phyloP scores from a whole-genome alignment of 2,888 invertebrate species.

The Thyatira batis region DNA sequence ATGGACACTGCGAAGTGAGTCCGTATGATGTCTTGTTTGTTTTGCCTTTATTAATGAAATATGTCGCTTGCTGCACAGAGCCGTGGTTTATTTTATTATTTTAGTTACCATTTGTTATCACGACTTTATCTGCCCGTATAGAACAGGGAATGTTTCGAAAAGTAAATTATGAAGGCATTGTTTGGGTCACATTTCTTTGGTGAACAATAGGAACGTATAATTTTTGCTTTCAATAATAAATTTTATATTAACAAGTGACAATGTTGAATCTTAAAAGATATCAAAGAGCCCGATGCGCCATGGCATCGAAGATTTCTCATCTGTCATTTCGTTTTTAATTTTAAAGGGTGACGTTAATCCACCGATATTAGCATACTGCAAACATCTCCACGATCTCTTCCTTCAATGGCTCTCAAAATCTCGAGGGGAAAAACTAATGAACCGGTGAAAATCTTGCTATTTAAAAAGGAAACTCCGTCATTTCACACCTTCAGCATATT shows the following conservation, averaged over 20 bases:
- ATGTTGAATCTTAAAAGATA: conserved; percentile 25
- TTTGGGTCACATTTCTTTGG: conserved; percentile 69
- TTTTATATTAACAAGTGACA: conserved; percentile 68
- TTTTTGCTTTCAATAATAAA: conserved; percentile 72
- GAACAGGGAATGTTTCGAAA: conserved; percentile 74
- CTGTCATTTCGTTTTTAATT: conserved; percentile 72
- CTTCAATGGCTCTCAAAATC: conserved; percentile 41
- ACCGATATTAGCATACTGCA: conserved; percentile 67
- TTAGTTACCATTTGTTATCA: conserved; percentile 82
- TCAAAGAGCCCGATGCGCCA: conserved; percentile 30
- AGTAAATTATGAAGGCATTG: conserved; percentile 80
- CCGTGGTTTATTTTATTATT: conserved; percentile 78
- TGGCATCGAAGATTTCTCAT: conserved; percentile 22
- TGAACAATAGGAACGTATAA: conserved; percentile 76
- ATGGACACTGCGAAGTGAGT: conserved; percentile 82
- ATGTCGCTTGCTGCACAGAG: conserved; percentile 72
- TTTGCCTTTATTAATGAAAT: conserved; percentile 82
- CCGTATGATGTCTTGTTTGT: conserved; percentile 76
- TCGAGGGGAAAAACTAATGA: conserved; percentile 65
- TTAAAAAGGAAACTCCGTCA: conserved; percentile 38
- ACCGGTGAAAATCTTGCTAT: conserved; percentile 52
- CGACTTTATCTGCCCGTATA: conserved; percentile 76
- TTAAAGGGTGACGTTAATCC: conserved; percentile 73
- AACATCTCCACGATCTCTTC: conserved; percentile 58
- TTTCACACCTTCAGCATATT: conserved; percentile 22